phyloP scores from a whole-genome alignment of 2,113 vertebrate species.

The Sialia sialis region DNA sequence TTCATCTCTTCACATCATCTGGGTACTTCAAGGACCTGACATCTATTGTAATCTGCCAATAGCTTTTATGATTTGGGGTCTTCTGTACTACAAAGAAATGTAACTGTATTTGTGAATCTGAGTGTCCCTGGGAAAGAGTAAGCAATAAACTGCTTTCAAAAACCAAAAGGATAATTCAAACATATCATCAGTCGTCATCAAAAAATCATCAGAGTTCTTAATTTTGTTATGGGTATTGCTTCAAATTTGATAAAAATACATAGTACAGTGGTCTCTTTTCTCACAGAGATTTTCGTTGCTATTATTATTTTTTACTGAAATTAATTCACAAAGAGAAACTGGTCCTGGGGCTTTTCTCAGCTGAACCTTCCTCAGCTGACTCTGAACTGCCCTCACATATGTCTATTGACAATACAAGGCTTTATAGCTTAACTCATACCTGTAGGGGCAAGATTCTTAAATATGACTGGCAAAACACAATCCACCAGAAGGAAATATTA shows the following conservation, averaged over 20 bases:
- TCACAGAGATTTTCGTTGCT: neutral
- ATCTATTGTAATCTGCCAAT: neutral
- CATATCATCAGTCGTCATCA: no score
- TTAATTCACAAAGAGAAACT: neutral
- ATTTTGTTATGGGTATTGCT: neutral
- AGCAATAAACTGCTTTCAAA: neutral
- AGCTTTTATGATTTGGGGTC: neutral
- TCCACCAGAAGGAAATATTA: neutral
- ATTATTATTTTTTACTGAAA: neutral
- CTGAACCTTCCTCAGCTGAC: neutral
- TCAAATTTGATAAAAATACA: neutral
- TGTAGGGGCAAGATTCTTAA: neutral
- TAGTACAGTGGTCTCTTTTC: neutral
- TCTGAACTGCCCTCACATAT: neutral
- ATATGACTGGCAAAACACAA: neutral
- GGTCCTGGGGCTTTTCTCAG: neutral
- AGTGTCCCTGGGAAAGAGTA: neutral
- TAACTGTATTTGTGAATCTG: neutral
- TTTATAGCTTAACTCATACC: neutral
- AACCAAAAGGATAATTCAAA: neutral
- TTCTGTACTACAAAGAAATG: neutral
- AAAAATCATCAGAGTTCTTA: neutral
- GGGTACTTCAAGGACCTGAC: neutral
- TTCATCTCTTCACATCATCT: neutral
- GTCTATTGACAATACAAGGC: neutral